Base-by-base conservation (phyloP, 2,888 invertebrate species). In the Caenorhabditis angaria region DNA sequence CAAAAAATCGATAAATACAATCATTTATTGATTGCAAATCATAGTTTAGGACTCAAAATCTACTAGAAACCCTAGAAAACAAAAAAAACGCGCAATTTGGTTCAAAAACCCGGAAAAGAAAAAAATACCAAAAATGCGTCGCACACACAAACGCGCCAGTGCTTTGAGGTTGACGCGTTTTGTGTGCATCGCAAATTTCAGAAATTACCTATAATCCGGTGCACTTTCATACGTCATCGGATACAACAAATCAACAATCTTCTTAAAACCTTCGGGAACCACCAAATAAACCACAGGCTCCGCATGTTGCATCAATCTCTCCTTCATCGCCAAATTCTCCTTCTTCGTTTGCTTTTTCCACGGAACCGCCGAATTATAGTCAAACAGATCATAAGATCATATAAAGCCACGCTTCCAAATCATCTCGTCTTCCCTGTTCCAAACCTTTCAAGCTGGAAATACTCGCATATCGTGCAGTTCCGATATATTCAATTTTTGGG, bases 361-460 rank as follows among this genome's bases (percentile, higher is more conserved):
- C 41, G 61, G 51, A n/a, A 71, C 24, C 2, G 64, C 71, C 28
- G 64, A 29, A 8, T 55, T 56, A 1, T 29, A 47, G 60, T 71
- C 71, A 25, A 61, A 29, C 25, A 71, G 1, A 20, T 71, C 71
- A 41, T 64, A 71, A 32, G n/a, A 72, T 8, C 72, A 68, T 72
- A 27, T 72, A 72, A 14, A 72, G 61, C 72, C 72, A 72, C 41
- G 72, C 61, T 24, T 72, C 72, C 24, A 72, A 6, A 29, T 72
- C 72, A 50, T 72, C 72, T 14, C 54, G 51, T 20, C 72, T 35
- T 20, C 64, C 64, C 25, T 68, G 68, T 5, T 72, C 72, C 20
- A 35, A 24, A 5, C 55, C 54, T 18, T 35, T 53, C 18, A 72
- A 20, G 4, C 22, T 61, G 4, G 67, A 61, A n/a, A 67, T 29